Conservation (phyloP, 1,140 invertebrate genomes). For the Camponotus floridanus region DNA sequence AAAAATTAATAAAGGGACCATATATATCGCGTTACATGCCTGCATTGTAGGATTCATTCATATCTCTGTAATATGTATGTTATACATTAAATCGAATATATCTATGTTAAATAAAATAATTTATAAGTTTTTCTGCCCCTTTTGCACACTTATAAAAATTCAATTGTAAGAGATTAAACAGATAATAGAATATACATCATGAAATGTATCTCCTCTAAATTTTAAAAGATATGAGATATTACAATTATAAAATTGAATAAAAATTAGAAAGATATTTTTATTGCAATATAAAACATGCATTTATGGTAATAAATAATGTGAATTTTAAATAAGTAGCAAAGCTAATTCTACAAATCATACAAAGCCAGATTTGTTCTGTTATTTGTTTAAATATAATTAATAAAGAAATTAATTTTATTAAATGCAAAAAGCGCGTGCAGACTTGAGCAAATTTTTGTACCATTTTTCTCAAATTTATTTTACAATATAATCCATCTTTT, state of each 20-base stretch:
- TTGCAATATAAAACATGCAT: background rate
- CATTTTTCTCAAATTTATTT: background rate
- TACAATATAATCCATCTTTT: background rate
- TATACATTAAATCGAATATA: constrained; percentile 57
- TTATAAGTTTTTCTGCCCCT: background rate
- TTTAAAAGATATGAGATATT: background rate
- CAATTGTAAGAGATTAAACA: background rate
- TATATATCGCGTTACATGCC: constrained; percentile 57
- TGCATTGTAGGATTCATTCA: constrained; percentile 51
- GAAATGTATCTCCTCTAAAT: background rate
- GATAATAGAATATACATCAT: background rate
- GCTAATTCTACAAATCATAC: background rate
- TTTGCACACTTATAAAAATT: background rate
- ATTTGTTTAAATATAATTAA: constrained; percentile 15
- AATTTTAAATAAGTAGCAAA: background rate
- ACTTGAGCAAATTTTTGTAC: background rate
- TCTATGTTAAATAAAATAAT: constrained; percentile 45
- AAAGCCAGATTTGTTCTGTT: background rate
- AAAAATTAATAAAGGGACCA: constrained; percentile 70
- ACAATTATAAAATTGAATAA: background rate
- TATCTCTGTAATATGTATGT: constrained; percentile 40
- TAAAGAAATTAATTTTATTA: constrained; percentile 2
- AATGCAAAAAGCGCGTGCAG: background rate
- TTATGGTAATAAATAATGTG: background rate
- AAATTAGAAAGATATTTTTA: background rate